Base-by-base conservation (phyloP, 2,797 vertebrate species). In the Lepilemur ruficaudatus region DNA sequence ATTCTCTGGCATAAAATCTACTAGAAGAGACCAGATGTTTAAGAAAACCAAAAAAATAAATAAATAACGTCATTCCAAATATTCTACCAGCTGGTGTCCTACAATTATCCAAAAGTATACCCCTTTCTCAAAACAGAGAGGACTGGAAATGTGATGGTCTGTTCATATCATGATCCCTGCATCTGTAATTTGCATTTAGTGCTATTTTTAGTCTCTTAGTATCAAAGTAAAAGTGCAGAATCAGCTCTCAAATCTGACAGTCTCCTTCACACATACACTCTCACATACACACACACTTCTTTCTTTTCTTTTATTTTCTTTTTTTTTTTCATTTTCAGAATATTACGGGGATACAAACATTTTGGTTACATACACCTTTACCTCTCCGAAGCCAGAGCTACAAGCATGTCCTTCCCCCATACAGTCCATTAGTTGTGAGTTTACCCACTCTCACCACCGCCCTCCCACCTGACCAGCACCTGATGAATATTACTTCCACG, bases 11-110 rank as follows among this genome's bases (percentile, higher is more conserved):
- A 61, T 30, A 15, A 72, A 88, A 65, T 38, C 41, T 97, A 88
- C 91, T 57, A 75, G 72, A 94, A 89, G 35, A 96, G 78, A 98
- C 92, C 76, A 97, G 94, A 97, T 97, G 80, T 97, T 84, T 96
- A 97, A 86, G 86, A 97, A 96, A 61, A 52, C 88, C 73, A 95
- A 75, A 76, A 0, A 97, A 90, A 97, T 63, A 97, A 73, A 5
- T 80, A 97, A 89, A 97, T 84, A 97, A 96, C 72, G 11, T 94
- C 22, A 9, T 97, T 96, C 81, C 94, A 95, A 97, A 95, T 52
- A 67, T 76, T 95, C 48, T 35, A 96, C 85, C 96, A 98, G 93
- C 81, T 98, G 96, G 67, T 94, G 38, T 96, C 81, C 97, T 96
- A 93, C 75, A 97, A 97, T 97, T 98, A 84, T 63, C 55, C 79